Percentiles rank a stretch among this genome's conserved stretches.
Evolutionary conservation across 2,888 invertebrate species (phyloP).

Genomic region (Lycophotia porphyrea): DNA sequence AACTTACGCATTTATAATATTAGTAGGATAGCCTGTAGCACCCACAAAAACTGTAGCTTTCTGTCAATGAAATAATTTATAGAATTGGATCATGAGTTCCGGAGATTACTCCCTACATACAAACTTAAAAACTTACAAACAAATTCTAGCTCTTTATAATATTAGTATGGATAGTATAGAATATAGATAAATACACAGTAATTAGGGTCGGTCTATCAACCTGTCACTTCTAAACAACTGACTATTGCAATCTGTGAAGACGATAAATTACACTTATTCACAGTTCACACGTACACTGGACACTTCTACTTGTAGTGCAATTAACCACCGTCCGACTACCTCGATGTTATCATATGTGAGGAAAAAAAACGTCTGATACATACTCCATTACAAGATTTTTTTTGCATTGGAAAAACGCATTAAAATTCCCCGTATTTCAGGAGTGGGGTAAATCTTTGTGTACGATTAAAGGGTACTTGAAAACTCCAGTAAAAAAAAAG

Average conservation of each 20-base stretch:
- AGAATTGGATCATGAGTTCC: too few species aligned
- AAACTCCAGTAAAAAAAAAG: slow-evolving; percentile 23
- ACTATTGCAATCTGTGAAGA: slow-evolving; percentile 29
- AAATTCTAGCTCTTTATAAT: too few species aligned
- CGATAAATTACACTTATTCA: slow-evolving; percentile 51
- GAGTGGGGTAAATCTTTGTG: not conserved
- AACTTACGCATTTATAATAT: too few species aligned
- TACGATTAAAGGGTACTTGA: slow-evolving; percentile 24
- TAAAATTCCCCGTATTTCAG: slow-evolving; percentile 18
- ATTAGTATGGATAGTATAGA: too few species aligned
- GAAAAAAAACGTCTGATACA: slow-evolving; percentile 45
- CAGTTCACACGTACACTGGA: slow-evolving; percentile 33
- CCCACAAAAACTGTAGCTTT: too few species aligned
- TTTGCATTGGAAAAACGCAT: slow-evolving; percentile 30
- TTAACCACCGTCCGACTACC: slow-evolving; percentile 25
- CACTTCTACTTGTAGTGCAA: too few species aligned
- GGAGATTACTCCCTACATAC: too few species aligned
- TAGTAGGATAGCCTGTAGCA: too few species aligned
- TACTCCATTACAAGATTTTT: slow-evolving; percentile 19
- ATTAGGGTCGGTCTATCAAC: slow-evolving; percentile 38
- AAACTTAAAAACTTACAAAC: too few species aligned
- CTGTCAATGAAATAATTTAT: too few species aligned
- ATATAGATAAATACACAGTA: slow-evolving; percentile 10
- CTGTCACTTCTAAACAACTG: slow-evolving; percentile 36
- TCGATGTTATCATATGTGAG: slow-evolving; percentile 33